phyloP scores from a whole-genome alignment of 2,797 vertebrate genomes.

The Morelia viridis region DNA sequence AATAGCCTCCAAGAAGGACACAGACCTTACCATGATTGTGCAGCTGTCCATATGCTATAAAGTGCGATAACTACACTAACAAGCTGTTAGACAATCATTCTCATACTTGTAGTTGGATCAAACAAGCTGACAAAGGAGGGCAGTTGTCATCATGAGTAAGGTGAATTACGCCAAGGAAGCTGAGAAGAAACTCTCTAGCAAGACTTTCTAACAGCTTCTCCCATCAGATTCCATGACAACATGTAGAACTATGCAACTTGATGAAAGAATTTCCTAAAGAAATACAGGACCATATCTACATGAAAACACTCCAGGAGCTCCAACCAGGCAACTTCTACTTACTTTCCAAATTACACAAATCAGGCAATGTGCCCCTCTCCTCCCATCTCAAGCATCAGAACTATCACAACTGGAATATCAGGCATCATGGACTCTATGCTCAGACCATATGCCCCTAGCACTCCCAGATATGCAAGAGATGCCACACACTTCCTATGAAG shows the following conservation, averaged over 20 bases:
- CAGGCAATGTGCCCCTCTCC: not conserved
- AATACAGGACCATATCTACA: not conserved
- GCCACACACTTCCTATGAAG: not conserved
- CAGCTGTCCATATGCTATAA: not conserved
- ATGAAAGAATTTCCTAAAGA: not conserved
- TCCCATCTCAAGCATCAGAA: not conserved
- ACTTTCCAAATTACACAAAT: not conserved
- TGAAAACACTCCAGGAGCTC: not conserved
- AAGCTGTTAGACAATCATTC: not conserved
- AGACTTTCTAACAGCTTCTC: not conserved
- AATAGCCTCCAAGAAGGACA: not conserved
- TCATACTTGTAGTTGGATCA: not conserved
- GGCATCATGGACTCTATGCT: not conserved
- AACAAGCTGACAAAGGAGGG: not conserved
- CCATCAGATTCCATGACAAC: not conserved
- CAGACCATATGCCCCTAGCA: not conserved
- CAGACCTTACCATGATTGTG: not conserved
- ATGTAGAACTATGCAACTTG: not conserved
- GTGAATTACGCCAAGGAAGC: not conserved
- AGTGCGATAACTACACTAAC: not conserved
- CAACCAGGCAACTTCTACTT: not conserved
- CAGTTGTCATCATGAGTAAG: not conserved
- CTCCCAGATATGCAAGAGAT: not conserved
- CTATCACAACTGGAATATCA: not conserved
- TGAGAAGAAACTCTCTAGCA: not conserved